Base-by-base conservation (phyloP, 1,140 invertebrate species). In the Melipona quadrifasciata region DNA sequence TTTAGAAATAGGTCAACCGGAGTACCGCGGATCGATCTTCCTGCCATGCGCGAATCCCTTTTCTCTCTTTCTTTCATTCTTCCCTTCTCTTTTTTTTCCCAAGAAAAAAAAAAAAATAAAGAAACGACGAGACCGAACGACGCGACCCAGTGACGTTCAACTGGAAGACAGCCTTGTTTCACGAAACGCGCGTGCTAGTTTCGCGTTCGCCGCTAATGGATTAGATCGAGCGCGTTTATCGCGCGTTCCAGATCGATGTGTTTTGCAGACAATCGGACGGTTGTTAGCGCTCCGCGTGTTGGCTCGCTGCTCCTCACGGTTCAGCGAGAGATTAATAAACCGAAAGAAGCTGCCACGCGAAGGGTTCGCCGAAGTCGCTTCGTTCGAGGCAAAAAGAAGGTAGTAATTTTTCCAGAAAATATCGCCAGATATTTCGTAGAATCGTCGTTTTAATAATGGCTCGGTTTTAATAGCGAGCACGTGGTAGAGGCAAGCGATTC, bases 1-100 rank as follows among this genome's bases (percentile, higher is more conserved):
- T 86, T 89, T 71, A 78, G 80, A 89, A 84, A 58, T 89, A 55
- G 88, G 85, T 82, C 87, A 82, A 65, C 31, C 53, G 67, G 3
- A 47, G 57, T n/a, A 21, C 51, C 39, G 53, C 57, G 58, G 24
- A 21, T 12, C 19, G 47, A 27, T 70, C 16, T 39, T 47, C 27
- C 71, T 21, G 39, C 4, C 1, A 2, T 10, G 16, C 34, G 53
- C 65, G 14, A 21, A 78, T 65, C 53, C 39, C 74, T 51, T 47
- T 14, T 8, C 39, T 47, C 8, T 47, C 39, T 8, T 47, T 47
- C 39, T 47, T 0, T 47, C 39, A 0, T 47, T 47, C 39, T 47
- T 0, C 8, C 39, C 0, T 47, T 10, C 8, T 8, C 39, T 47
- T 47, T 47, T 8, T 47, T 47, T 47, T 47, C 8, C 8, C 39